Evolutionary conservation across 2,113 vertebrate species (phyloP).

Genomic region (Pomatorhinus ruficollis): DNA sequence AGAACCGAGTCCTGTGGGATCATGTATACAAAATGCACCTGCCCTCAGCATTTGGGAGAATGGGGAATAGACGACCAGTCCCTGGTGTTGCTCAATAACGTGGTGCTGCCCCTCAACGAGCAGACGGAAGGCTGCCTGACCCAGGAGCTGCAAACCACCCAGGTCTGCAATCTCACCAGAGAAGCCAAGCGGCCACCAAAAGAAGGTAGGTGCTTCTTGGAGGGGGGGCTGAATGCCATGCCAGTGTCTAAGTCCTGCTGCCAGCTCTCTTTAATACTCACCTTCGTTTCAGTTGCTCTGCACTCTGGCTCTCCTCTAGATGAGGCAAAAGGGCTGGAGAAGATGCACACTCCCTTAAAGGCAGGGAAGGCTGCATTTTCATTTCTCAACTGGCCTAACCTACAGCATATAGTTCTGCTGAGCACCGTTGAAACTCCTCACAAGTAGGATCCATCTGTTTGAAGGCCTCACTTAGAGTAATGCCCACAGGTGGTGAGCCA

Average conservation of each 20-base stretch:
- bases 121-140: slow-evolving; percentile 98
- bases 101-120: slow-evolving; percentile 97
- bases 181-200: slow-evolving; percentile 95
- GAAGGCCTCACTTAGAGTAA: neutral
- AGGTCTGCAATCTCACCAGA: slow-evolving; percentile 95
- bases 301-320: neutral
- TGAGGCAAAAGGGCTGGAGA: neutral
- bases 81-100: slow-evolving; percentile 93
- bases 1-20: slow-evolving; percentile 95
- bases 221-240: neutral
- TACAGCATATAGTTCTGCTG: neutral
- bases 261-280: neutral
- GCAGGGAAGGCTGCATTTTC: neutral
- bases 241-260: neutral
- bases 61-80: slow-evolving; percentile 93
- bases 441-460: neutral
- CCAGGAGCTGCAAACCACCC: slow-evolving; percentile 93
- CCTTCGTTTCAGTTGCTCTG: neutral
- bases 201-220: slow-evolving; percentile 89
- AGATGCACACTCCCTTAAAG: neutral
- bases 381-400: neutral
- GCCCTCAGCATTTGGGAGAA: slow-evolving; percentile 95
- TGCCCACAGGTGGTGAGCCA: neutral
- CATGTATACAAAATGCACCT: slow-evolving; percentile 98
- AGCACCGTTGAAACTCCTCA: neutral